Percentiles rank a stretch among this genome's conserved stretches.
Conservation (phyloP, 2,797 vertebrate genomes). For the Megalops cyprinoides region DNA sequence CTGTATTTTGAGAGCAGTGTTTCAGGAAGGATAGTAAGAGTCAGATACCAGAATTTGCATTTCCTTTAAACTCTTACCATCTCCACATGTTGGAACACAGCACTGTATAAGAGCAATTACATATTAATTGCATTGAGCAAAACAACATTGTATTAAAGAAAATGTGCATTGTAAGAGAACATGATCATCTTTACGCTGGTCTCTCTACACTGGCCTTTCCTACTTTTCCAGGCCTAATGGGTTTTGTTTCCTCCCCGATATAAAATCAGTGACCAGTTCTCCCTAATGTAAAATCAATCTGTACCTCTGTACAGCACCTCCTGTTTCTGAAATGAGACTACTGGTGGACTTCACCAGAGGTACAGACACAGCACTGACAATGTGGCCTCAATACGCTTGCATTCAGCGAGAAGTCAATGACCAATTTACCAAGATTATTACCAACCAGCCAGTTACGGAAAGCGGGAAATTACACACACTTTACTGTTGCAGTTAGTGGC, state of each 20-base stretch:
- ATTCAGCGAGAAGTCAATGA: too few species aligned
- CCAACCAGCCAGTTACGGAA: not conserved
- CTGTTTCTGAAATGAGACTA: too few species aligned
- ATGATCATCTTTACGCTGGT: not conserved
- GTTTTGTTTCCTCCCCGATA: too few species aligned
- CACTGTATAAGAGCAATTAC: not conserved
- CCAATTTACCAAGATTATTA: not conserved
- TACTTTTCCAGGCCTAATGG: not conserved
- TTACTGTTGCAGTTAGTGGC: not conserved
- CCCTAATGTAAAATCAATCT: too few species aligned
- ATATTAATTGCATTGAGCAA: slow-evolving; percentile 55
- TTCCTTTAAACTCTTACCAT: not conserved
- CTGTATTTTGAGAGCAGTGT: too few species aligned
- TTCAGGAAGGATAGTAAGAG: not conserved
- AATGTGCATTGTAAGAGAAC: not conserved
- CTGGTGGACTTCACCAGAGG: too few species aligned
- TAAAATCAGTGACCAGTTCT: too few species aligned
- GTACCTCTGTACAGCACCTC: too few species aligned
- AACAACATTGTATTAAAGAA: slow-evolving; percentile 47
- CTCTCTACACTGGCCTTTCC: not conserved
- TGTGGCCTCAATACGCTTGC: too few species aligned
- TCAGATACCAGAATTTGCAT: too few species aligned
- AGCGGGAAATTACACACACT: not conserved
- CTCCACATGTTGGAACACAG: not conserved
- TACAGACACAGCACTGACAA: too few species aligned